phyloP scores from a whole-genome alignment of 1,140 invertebrate genomes.

The Sycophaga agraensis region DNA sequence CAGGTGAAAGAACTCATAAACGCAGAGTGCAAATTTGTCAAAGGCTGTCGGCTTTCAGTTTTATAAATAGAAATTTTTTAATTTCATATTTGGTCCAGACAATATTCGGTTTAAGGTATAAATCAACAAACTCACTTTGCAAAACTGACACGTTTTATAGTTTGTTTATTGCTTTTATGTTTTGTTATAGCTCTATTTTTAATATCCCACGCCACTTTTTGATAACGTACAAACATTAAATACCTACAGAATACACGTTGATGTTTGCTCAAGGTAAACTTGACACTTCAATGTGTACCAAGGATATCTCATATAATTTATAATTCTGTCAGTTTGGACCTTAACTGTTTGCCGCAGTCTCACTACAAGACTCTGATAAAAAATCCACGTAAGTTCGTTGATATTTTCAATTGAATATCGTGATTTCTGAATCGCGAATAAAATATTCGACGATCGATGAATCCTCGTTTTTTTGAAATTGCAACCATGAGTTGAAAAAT shows the following conservation, averaged over 20 bases:
- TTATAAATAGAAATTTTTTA: background rate
- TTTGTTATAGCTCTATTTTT: background rate
- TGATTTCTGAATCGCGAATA: background rate
- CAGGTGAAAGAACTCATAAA: background rate
- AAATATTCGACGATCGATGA: background rate
- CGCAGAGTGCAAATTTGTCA: background rate
- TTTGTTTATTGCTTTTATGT: slow-evolving; percentile 2
- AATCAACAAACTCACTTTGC: no score
- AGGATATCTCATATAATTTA: background rate
- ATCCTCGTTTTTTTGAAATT: background rate
- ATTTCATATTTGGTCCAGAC: background rate
- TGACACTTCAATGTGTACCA: background rate
- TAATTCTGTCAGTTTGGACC: background rate
- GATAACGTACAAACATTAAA: slow-evolving; percentile 4
- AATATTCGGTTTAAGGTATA: no score
- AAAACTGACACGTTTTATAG: background rate
- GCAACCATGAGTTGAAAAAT: slow-evolving; percentile 1
- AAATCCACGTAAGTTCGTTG: background rate
- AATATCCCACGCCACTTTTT: background rate
- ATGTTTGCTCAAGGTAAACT: background rate
- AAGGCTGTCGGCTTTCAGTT: background rate
- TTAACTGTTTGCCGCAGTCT: background rate
- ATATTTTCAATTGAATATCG: background rate
- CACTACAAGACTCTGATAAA: background rate
- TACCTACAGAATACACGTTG: background rate